A percentile compares a stretch with the other conserved stretches of the same genome.
Evolutionary conservation across 2,888 invertebrate species (phyloP).

Genomic region (Nebria salina): DNA sequence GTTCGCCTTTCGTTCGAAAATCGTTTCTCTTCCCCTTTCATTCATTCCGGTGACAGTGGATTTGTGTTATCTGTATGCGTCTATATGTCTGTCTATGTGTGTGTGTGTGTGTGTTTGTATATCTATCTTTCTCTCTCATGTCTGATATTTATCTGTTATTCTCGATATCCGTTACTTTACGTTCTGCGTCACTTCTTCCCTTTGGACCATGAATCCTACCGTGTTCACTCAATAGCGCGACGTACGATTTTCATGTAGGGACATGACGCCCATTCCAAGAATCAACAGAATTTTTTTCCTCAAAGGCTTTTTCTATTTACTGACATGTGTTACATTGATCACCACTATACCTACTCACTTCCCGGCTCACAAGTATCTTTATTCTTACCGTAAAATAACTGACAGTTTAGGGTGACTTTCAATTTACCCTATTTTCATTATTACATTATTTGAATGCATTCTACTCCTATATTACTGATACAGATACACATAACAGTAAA

Average conservation of each 20-base stretch:
- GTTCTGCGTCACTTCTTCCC: constrained; percentile 55
- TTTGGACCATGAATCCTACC: constrained; percentile 49
- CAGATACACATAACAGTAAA: too few relatives aligned
- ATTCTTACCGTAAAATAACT: background rate
- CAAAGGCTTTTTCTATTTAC: background rate
- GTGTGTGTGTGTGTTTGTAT: background rate
- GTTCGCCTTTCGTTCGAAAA: constrained; percentile 48
- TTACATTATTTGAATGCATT: background rate
- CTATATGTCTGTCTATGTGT: constrained; percentile 37
- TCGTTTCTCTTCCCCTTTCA: constrained; percentile 50
- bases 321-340: background rate
- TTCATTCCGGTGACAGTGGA: constrained; percentile 61
- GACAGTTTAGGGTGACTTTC: background rate
- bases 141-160: constrained; percentile 59
- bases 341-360: background rate
- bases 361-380: background rate
- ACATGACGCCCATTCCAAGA: background rate
- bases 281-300: background rate
- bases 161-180: constrained; percentile 56
- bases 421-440: background rate
- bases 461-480: background rate
- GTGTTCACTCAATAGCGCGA: background rate
- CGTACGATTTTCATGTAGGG: background rate
- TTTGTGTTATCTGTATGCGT: constrained; percentile 61
- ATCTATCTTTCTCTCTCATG: constrained; percentile 46